These are phyloP conservation scores for Pantherophis guttatus DNA, from an alignment of 2,113 vertebrate species.

Conservation along the genomic window DNA sequence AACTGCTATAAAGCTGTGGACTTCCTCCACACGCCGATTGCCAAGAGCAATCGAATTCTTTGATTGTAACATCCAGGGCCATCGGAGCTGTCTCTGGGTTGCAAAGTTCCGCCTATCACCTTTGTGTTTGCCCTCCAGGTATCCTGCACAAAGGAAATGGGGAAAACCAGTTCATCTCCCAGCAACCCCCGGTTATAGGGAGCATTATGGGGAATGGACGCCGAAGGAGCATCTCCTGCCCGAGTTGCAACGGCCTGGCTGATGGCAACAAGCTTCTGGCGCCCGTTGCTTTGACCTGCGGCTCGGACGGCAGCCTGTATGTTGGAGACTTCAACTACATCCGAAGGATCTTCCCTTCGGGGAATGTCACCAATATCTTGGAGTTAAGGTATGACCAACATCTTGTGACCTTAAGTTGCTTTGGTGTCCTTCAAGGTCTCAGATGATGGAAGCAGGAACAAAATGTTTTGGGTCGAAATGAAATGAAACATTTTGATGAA, in stretches of 20 bases:
- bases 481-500: neutral
- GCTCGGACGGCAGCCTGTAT: conserved; percentile 92
- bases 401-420: neutral
- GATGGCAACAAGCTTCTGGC: conserved; percentile 97
- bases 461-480: neutral
- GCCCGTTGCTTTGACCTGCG: conserved; percentile 89
- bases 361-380: conserved; percentile 95
- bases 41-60: no score
- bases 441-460: neutral
- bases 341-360: conserved; percentile 93
- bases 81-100: neutral
- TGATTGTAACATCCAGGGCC: neutral
- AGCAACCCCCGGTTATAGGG: conserved; percentile 94
- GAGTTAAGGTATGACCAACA: conserved; percentile 84
- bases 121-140: conserved; percentile 68
- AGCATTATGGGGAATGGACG: conserved; percentile 97
- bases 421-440: neutral
- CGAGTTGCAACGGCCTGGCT: conserved; percentile 96
- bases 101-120: neutral
- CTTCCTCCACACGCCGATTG: no score
- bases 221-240: conserved; percentile 94
- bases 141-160: conserved; percentile 98
- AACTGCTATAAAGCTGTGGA: no score
- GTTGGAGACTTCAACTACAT: conserved; percentile 99
- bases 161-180: conserved; percentile 96